Conservation (phyloP, 2,797 vertebrate species). For the Odontamblyopus lacepedii region DNA sequence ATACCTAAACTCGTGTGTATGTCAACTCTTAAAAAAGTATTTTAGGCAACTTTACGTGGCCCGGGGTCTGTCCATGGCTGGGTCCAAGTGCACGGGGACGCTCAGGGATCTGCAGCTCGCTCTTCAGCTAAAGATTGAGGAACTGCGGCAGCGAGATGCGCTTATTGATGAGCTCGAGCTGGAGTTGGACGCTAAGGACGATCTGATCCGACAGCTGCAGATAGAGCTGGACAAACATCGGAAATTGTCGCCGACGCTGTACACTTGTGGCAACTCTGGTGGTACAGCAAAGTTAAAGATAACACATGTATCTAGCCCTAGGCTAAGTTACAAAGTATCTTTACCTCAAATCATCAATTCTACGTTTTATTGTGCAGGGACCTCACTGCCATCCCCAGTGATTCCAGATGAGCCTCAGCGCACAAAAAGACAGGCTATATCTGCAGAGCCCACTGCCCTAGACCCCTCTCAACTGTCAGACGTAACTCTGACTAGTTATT, state of each 20-base stretch:
- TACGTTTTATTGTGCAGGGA: conserved; percentile 14
- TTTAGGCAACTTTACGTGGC: background rate
- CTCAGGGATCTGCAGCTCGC: conserved; percentile 78
- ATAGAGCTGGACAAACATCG: conserved; percentile 70
- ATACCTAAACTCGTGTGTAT: background rate
- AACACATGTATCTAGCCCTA: too few species aligned
- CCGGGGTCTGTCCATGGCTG: conserved; percentile 21
- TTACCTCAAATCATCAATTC: too few species aligned
- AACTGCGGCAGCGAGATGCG: conserved; percentile 73
- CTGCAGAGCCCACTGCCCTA: conserved; percentile 72
- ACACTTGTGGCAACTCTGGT: background rate
- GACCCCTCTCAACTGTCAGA: conserved; percentile 70
- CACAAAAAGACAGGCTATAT: conserved; percentile 79
- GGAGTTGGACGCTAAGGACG: conserved; percentile 78
- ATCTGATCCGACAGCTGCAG: conserved; percentile 75
- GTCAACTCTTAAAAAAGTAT: background rate
- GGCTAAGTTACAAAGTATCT: background rate
- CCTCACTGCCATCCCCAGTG: background rate
- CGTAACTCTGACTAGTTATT: conserved; percentile 71
- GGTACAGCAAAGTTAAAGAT: background rate
- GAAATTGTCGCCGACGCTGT: conserved; percentile 11
- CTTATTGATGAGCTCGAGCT: conserved; percentile 80
- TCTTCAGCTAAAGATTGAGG: conserved; percentile 78
- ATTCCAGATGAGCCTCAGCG: conserved; percentile 67
- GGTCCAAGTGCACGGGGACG: conserved; percentile 51